A percentile compares a stretch with the other conserved stretches of the same genome.
Evolutionary conservation across 2,888 invertebrate species (phyloP).

Genomic region (Oscheius sp.): DNA sequence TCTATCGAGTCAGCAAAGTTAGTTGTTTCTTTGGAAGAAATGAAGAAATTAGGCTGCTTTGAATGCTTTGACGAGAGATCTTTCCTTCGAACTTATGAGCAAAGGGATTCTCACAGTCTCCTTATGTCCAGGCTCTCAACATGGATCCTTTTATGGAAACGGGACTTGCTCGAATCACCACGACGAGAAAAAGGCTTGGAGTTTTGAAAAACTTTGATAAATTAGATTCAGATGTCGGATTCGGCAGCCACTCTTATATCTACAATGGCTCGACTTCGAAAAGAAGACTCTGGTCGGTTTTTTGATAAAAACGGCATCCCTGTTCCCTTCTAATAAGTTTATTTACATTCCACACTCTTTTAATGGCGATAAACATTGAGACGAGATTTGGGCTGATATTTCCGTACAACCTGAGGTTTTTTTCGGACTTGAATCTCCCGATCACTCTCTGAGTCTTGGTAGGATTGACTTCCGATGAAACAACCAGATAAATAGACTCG

Average conservation of each 20-base stretch:
- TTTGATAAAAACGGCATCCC: neutral
- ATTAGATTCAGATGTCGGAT: neutral
- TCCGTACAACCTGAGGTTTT: too few species aligned
- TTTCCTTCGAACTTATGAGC: neutral
- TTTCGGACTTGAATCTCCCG: too few species aligned
- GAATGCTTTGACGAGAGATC: neutral
- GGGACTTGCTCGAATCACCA: neutral
- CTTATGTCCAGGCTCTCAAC: neutral
- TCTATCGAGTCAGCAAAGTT: slow-evolving; percentile 11
- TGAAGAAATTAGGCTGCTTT: slow-evolving; percentile 14
- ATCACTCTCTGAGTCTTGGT: neutral
- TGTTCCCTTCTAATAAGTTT: slow-evolving; percentile 4
- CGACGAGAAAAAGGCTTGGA: neutral
- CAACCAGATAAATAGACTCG: neutral
- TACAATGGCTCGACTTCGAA: neutral
- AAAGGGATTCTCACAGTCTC: neutral
- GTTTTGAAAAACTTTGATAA: neutral
- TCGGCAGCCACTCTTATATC: neutral
- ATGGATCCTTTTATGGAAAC: neutral
- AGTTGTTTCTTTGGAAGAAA: too few species aligned
- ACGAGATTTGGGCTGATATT: too few species aligned
- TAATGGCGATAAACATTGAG: too few species aligned
- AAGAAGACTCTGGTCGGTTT: neutral
- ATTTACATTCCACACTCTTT: too few species aligned
- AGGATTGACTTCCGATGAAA: neutral